A percentile compares a stretch with the other conserved stretches of the same genome.
These are phyloP conservation scores for Nasonia oneida DNA, from an alignment of 2,888 invertebrate genomes.

Conservation along the genomic window DNA sequence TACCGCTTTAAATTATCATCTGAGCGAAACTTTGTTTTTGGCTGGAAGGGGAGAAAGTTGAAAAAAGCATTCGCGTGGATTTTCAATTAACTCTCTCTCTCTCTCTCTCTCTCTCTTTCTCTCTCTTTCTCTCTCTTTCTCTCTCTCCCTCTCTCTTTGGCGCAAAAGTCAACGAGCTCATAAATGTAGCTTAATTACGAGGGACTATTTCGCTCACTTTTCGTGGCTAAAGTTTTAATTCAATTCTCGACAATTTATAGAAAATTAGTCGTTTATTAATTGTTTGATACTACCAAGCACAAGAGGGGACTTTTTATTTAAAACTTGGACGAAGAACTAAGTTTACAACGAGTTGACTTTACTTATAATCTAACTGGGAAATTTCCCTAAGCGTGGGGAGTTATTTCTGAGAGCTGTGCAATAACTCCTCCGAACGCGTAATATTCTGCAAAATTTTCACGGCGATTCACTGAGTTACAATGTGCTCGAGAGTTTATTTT, in stretches of 20 bases:
- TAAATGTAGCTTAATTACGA: slow-evolving; percentile 9
- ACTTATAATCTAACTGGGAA: slow-evolving; percentile 28
- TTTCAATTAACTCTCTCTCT: not conserved
- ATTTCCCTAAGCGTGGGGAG: slow-evolving; percentile 18
- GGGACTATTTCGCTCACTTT: not conserved
- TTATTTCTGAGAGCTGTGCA: not conserved
- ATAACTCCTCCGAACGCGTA: not conserved
- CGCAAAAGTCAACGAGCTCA: not conserved
- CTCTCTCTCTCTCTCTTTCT: no score
- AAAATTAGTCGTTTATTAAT: slow-evolving; percentile 21
- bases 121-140: no score
- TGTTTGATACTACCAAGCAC: not conserved
- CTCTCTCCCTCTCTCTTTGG: not conserved
- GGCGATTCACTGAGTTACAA: slow-evolving; percentile 4
- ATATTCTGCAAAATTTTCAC: not conserved
- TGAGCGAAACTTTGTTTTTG: not conserved
- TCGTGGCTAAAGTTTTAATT: not conserved
- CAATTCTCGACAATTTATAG: not conserved
- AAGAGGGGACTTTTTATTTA: not conserved
- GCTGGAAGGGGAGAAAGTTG: not conserved
- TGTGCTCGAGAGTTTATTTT: not conserved
- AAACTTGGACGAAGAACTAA: not conserved
- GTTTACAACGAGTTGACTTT: slow-evolving; percentile 28
- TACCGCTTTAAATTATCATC: not conserved
- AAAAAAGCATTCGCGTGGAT: not conserved